Conservation (phyloP, 2,113 vertebrate genomes). For the Tyto alba region DNA sequence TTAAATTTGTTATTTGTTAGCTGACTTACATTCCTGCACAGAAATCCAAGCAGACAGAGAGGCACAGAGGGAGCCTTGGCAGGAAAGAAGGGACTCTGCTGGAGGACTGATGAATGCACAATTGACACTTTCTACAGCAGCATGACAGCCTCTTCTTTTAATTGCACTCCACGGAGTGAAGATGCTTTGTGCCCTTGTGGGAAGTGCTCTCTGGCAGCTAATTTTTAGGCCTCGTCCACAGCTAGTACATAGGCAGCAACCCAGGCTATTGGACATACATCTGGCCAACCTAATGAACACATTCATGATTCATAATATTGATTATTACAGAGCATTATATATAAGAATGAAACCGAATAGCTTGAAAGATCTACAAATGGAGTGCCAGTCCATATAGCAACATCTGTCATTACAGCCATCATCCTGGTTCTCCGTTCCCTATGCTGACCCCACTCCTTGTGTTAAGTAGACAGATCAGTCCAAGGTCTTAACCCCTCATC, state of each 20-base stretch:
- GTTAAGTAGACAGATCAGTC: not conserved
- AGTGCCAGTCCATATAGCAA: not conserved
- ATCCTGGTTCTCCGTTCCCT: not conserved
- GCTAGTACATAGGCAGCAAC: not conserved
- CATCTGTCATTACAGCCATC: rapidly evolving
- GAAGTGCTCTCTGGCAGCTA: not conserved
- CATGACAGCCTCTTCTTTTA: not conserved
- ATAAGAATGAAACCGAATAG: not conserved
- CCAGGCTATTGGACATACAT: not conserved
- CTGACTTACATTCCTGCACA: not conserved
- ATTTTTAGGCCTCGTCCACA: not conserved
- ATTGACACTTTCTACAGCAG: not conserved
- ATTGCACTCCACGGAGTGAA: not conserved
- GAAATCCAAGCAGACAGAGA: not conserved
- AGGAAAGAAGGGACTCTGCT: not conserved
- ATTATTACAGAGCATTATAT: not conserved
- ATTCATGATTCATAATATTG: not conserved
- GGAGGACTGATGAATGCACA: not conserved
- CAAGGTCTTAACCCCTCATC: not conserved
- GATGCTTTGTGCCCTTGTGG: not conserved
- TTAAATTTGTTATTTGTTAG: not conserved
- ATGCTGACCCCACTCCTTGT: not conserved
- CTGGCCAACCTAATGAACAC: not conserved
- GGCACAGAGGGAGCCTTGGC: slow-evolving; percentile 7
- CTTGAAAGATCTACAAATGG: not conserved